Evolutionary conservation across 2,113 vertebrate genomes (phyloP).

Genomic region (Smithornis capensis): DNA sequence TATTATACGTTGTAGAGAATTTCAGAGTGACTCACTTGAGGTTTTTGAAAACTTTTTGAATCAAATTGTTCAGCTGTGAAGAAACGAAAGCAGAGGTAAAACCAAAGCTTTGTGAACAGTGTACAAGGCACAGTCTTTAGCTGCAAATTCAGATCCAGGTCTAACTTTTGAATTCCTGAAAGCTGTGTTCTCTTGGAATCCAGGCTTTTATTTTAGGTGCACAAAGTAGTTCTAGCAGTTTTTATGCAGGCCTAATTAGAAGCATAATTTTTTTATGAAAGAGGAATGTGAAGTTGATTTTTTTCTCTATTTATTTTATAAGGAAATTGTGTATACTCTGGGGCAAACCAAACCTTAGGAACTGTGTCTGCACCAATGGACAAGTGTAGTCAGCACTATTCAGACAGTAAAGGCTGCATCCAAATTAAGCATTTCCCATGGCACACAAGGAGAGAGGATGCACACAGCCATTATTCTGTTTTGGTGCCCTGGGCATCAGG

Average conservation of each 20-base stretch:
- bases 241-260: background rate
- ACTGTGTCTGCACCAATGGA: background rate
- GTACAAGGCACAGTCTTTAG: background rate
- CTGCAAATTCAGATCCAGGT: background rate
- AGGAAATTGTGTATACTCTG: background rate
- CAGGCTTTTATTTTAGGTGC: background rate
- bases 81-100: constrained; percentile 25
- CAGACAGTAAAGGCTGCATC: background rate
- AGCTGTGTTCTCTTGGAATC: background rate
- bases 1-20: background rate
- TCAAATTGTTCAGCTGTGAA: background rate
- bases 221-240: background rate
- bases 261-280: background rate
- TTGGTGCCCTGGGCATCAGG: background rate
- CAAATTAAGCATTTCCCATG: background rate
- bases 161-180: background rate
- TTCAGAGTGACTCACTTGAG: background rate
- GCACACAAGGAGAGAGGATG: background rate
- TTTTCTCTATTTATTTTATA: background rate
- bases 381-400: background rate
- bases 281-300: background rate
- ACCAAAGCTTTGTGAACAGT: background rate
- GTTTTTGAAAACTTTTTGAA: background rate
- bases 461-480: background rate
- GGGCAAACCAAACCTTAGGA: background rate